phyloP scores from a whole-genome alignment of 2,797 vertebrate species.

The Clarias platycephalus region DNA sequence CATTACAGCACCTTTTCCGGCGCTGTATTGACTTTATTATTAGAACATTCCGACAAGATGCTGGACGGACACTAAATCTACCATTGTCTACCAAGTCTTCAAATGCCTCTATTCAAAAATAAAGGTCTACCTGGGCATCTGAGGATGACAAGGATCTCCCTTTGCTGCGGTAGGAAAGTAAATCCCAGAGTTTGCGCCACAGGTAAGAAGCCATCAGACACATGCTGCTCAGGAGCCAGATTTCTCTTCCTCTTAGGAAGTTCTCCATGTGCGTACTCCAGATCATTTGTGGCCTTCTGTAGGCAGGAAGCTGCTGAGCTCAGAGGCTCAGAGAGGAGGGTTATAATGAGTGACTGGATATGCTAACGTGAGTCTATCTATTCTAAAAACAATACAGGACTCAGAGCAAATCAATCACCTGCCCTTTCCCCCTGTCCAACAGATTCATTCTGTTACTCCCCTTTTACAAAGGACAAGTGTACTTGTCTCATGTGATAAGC shows the following conservation, averaged over 20 bases:
- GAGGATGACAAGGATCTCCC: constrained; percentile 41
- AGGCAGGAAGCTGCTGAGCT: constrained; percentile 23
- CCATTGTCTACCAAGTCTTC: constrained; percentile 8
- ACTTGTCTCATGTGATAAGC: constrained; percentile 75
- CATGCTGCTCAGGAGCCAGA: constrained; percentile 81
- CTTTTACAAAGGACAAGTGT: constrained; percentile 71
- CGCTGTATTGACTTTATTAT: neutral
- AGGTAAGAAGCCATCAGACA: constrained; percentile 80
- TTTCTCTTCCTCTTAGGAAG: constrained; percentile 73
- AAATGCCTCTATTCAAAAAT: neutral
- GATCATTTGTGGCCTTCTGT: neutral
- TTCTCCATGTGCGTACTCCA: constrained; percentile 65
- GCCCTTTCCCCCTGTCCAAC: neutral
- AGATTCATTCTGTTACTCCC: constrained; percentile 20
- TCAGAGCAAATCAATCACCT: constrained; percentile 33
- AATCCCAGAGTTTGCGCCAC: constrained; percentile 77
- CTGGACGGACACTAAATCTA: neutral
- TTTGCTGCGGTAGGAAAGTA: constrained; percentile 74
- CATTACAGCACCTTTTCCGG: neutral
- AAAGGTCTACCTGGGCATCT: constrained; percentile 22
- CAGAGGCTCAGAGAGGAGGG: neutral
- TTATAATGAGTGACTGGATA: neutral
- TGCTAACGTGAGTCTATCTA: neutral
- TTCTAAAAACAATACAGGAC: constrained; percentile 19
- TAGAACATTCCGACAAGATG: neutral